phyloP scores from a whole-genome alignment of 2,888 invertebrate genomes.

The Sarcophaga caerulescens region DNA sequence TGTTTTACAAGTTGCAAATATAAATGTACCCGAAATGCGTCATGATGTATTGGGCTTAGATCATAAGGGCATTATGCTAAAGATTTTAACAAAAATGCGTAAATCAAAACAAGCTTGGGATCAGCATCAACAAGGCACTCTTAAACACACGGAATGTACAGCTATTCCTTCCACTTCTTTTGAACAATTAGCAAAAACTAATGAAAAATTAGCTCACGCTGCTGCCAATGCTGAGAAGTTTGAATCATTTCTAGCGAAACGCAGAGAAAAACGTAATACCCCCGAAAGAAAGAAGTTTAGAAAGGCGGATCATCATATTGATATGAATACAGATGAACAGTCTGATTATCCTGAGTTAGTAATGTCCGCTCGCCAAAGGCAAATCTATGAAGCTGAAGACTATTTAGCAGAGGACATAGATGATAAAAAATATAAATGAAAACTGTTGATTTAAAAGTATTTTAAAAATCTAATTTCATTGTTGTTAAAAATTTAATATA shows the following conservation, averaged over 20 bases:
- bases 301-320: conserved; percentile 33
- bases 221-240: conserved; percentile 70
- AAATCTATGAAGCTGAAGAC: conserved; percentile 72
- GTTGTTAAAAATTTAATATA: conserved; percentile 9
- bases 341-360: conserved; percentile 38
- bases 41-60: conserved; percentile 87
- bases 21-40: conserved; percentile 85
- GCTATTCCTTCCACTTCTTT: conserved; percentile 21
- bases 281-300: conserved; percentile 73
- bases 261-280: conserved; percentile 71
- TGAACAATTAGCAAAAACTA: conserved; percentile 37
- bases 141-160: neutral
- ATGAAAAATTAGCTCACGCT: conserved; percentile 65
- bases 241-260: conserved; percentile 71
- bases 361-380: conserved; percentile 58
- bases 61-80: conserved; percentile 85
- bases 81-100: conserved; percentile 82
- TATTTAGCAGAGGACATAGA: conserved; percentile 73
- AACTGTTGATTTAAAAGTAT: too few relatives aligned
- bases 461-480: neutral
- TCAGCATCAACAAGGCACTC: conserved; percentile 68
- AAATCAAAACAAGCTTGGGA: conserved; percentile 83
- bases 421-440: conserved; percentile 19
- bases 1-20: neutral
- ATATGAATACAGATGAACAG: conserved; percentile 1